phyloP scores from a whole-genome alignment of 2,797 vertebrate genomes.

The Tachyglossus aculeatus region DNA sequence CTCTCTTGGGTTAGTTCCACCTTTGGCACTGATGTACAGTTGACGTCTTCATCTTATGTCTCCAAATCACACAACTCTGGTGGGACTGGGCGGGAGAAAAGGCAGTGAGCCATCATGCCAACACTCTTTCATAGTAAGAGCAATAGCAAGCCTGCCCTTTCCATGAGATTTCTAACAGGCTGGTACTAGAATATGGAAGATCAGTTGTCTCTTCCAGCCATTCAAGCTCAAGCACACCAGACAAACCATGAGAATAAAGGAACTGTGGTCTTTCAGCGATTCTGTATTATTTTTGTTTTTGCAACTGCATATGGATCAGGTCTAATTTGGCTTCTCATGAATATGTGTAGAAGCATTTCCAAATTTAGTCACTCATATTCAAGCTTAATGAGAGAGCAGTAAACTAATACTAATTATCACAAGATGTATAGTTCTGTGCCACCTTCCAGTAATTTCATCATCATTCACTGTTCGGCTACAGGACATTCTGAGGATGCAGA shows the following conservation, averaged over 20 bases:
- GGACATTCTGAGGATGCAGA: not conserved
- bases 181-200: not conserved
- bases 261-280: not conserved
- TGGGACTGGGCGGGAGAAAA: too few species aligned
- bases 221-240: rapidly evolving
- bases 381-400: not conserved
- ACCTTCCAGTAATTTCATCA: not conserved
- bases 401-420: not conserved
- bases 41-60: too few species aligned
- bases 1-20: too few species aligned
- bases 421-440: not conserved
- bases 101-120: too few species aligned
- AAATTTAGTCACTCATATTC: not conserved
- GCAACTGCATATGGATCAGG: not conserved
- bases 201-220: not conserved
- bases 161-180: not conserved
- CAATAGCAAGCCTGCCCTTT: not conserved
- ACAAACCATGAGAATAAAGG: not conserved
- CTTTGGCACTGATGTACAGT: too few species aligned
- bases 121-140: not conserved
- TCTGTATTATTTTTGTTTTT: not conserved
- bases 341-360: not conserved
- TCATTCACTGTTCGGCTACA: not conserved
- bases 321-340: not conserved
- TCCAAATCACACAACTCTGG: too few species aligned